Percentiles rank a stretch among this genome's conserved stretches.
Evolutionary conservation across 2,888 invertebrate genomes (phyloP).

Genomic region (Pachliopta kotzebuea): DNA sequence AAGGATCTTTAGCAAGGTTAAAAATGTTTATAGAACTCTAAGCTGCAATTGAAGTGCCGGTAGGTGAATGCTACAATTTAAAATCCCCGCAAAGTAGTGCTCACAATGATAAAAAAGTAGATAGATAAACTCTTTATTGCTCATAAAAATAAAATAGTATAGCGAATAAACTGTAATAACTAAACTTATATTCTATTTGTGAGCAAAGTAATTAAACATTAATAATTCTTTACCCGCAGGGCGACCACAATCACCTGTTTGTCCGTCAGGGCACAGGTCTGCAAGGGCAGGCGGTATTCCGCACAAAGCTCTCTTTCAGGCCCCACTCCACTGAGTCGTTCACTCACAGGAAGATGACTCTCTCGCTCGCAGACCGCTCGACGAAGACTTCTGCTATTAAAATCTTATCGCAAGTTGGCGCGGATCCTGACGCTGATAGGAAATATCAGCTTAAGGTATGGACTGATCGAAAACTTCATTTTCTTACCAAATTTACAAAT

Average conservation of each 20-base stretch:
- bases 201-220: too few species aligned
- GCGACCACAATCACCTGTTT: conserved; percentile 98
- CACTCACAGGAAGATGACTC: conserved; percentile 99
- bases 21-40: too few species aligned
- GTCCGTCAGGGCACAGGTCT: conserved; percentile 98
- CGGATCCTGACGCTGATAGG: conserved; percentile 96
- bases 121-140: too few species aligned
- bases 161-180: too few species aligned
- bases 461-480: neutral
- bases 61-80: neutral
- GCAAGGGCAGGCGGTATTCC: conserved; percentile 98
- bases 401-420: conserved; percentile 95
- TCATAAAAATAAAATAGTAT: too few species aligned
- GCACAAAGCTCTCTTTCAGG: conserved; percentile 97
- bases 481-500: neutral
- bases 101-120: neutral
- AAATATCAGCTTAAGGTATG: conserved; percentile 92
- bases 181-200: too few species aligned
- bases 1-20: too few species aligned
- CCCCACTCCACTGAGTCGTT: conserved; percentile 99
- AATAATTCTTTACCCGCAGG: conserved; percentile 79
- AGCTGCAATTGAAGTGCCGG: too few species aligned
- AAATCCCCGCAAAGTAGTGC: neutral
- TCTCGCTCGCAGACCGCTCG: conserved; percentile 97
- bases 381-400: conserved; percentile 97